Evolutionary conservation across 2,113 vertebrate species (phyloP), one percentile per base, ranked within the genome.

Genomic region (Monarcha castaneiventris): DNA sequence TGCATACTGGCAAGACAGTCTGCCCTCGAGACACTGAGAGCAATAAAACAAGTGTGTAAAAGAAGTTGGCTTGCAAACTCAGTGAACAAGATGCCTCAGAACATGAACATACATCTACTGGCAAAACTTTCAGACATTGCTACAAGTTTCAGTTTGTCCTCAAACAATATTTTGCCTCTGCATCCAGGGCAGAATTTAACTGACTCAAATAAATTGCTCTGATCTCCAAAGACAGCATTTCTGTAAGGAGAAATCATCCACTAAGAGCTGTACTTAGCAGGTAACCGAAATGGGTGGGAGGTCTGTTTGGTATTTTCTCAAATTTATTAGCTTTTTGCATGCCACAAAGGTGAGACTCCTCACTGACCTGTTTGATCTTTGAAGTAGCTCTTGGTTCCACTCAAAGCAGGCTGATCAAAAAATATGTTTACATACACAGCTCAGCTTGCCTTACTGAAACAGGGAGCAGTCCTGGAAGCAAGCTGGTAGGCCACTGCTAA

Each of bases 111-210:
- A 96, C 66, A 96, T 93, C 41, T 82, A 78, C 88, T 95, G 94
- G 93, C 87, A 97, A 93, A 91, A 56, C 80, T 94, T 91, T 90
- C 92, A 96, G 88, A 96, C 90, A 68, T 82, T 80, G 85, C 76
- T 96, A 56, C 1, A 15, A 94, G 79, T 81, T 94, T 95, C 75
- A 86, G 52, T 80, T 93, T 95, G 92, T 94, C 88, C 87, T 92
- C 68, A 83, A 86, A 71, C 17, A 48, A 35, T 86, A 67, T 78
- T 90, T 63, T 87, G 46, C 62, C 56, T 88, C 55, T 7, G 4
- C 1, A 20, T 90, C 74, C 87, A 95, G 84, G 46, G 25, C 61
- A 94, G 58, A 96, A 93, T 9, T 62, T 73, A 52, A 74, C 27
- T 44, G 48, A 76, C 51, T 92, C 37, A 74, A 55, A 81, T 16